Evolutionary conservation across 1,140 invertebrate species (phyloP), one percentile per base, ranked within the genome.

Genomic region (Drosophila bocqueti): DNA sequence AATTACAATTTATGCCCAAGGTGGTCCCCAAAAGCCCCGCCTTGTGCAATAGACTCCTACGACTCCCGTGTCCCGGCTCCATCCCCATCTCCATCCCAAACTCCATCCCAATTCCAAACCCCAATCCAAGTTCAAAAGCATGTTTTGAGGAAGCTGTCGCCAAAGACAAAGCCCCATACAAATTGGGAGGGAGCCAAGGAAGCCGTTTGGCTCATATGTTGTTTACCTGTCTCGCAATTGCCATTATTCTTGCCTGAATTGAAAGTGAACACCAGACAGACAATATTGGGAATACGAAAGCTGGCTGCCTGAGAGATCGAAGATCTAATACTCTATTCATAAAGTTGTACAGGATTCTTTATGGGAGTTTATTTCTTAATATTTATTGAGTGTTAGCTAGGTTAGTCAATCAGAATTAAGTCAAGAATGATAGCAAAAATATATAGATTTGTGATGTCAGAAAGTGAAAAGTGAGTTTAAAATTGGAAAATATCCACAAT

Each of bases 1-100:
- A 89, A 89, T 89, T 89, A 89, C 84, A 84, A 89, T 89, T 89
- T 89, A 89, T 89, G 85, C 85, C 84, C 81, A 83, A 77, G 80
- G 59, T 72, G 67, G 66, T 68, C 78, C 38, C 69, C 67, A 31
- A 69, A 36, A 69, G 55, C 69, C 49, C 47, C 59, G 71, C 61
- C 72, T 81, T 87, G 83, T 81, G 77, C 84, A 87, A 85, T 68
- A 69, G 76, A 73, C 55, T 42, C 49, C 67, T 73, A 57, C 36
- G 38, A 57, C 36, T 26, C 54, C 61, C 61, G 45, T 34, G 9
- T 26, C 18, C 66, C 45, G 64, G 18, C 61, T 65, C 11, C 29
- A 38, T 36, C 31, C 3, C 29, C 29, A 31, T 8, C 8, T 3
- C 64, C 36, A 31, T 43, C 40, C 7, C 26, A 8, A 43, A 40